These are phyloP conservation scores for Promerops cafer DNA, from an alignment of 2,113 vertebrate genomes.

Conservation along the genomic window DNA sequence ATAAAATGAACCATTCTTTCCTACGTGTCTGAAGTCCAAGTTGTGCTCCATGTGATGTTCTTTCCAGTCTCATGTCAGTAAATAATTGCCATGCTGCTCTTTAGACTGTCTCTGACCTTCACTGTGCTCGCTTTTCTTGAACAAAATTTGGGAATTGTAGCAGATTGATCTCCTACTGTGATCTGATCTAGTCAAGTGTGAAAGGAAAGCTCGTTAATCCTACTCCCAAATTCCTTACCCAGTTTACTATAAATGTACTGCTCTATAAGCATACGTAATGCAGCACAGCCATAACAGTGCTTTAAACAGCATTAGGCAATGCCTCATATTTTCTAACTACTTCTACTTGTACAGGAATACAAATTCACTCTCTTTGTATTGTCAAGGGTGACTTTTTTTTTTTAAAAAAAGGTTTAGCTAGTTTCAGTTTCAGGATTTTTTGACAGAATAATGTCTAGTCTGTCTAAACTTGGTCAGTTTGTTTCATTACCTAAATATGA, in stretches of 20 bases:
- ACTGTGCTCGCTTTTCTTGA: not conserved
- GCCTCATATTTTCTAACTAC: not conserved
- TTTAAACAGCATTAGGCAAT: not conserved
- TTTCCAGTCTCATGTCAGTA: conserved; percentile 51
- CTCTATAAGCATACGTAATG: not conserved
- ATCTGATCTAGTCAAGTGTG: not conserved
- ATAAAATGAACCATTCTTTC: conserved; percentile 58
- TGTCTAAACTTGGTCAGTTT: not conserved
- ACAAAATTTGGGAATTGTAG: not conserved
- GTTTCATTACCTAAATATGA: not conserved
- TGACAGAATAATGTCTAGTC: not conserved
- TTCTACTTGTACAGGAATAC: not conserved
- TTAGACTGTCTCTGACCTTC: conserved; percentile 15
- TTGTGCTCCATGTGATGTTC: conserved; percentile 32
- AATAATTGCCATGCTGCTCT: conserved; percentile 25
- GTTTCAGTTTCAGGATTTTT: not conserved
- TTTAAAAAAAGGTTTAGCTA: not conserved
- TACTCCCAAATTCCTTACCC: not conserved
- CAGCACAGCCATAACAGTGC: not conserved
- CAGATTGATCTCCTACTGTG: not conserved
- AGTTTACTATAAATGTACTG: not conserved
- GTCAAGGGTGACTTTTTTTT: not conserved
- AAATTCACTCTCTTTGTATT: not conserved
- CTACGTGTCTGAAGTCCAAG: conserved; percentile 8
- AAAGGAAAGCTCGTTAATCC: conserved; percentile 8